Evolutionary conservation across 1,140 invertebrate genomes (phyloP), one percentile per base, ranked within the genome.

Genomic region (Cotesia chilonis): DNA sequence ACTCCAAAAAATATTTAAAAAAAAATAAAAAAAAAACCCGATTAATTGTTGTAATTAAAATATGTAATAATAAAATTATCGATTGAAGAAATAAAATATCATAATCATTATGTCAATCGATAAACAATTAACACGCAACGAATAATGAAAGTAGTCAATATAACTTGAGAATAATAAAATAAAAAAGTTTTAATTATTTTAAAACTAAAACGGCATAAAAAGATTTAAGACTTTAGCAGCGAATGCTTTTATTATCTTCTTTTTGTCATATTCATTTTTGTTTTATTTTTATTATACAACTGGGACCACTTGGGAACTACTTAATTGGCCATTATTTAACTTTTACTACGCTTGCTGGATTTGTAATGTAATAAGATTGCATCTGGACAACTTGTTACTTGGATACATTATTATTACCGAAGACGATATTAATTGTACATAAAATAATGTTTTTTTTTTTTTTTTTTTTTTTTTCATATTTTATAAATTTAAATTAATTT

Each of bases 141-240:
- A 81, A 81, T 81, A 75, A 79, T 81, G 80, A 81, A 81, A 81
- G 80, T 81, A 81, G 80, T 81, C 79, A 79, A 80, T 81, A 80
- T 77, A 76, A 80, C 77, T 78, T 68, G 67, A 65, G 74, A 73
- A 47, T 67, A 52, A 60, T 71, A 37, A 71, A 61, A 64, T 9
- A 51, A 35, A 36, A 17, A 69, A 55, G 52, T 36, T 47, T 37
- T 68, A 71, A 47, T 47, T 10, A 47, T 47, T 47, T 47, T 47
- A 47, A 47, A 47, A 47, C 41, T 9, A 47, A 47, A 47, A 47
- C 41, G 41, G 41, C 41, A 47, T 47, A 47, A 47, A 47, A 47
- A 47, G 41, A 47, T 47, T 47, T 47, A 47, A 47, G 41, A 47
- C 41, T 47, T 9, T 47, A 47, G 41, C 41, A 47, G 41, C 41